Conservation (phyloP, 2,797 vertebrate genomes). For the Poeciliopsis paucimaculata region DNA sequence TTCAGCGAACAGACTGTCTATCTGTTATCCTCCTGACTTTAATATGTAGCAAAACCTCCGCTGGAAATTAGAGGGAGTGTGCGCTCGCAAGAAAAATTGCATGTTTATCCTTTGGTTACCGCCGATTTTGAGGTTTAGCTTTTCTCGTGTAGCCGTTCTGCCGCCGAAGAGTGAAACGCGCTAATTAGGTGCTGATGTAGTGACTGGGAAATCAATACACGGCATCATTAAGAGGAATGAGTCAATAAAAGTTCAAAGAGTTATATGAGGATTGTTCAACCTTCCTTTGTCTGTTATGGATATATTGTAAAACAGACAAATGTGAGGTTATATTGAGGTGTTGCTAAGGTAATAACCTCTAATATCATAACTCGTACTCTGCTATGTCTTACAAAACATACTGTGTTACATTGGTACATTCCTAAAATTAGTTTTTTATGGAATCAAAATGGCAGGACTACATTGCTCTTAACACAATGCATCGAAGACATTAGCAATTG, state of each 20-base stretch:
- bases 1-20: constrained; percentile 60
- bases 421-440: not conserved
- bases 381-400: not conserved
- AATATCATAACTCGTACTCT: not conserved
- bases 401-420: not conserved
- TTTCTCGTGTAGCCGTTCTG: constrained; percentile 10
- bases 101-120: constrained; percentile 39
- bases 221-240: constrained; percentile 23
- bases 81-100: constrained; percentile 35
- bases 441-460: not conserved
- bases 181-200: constrained; percentile 45
- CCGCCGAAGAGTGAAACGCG: constrained; percentile 13
- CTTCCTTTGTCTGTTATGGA: constrained; percentile 13
- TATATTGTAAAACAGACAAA: constrained; percentile 12
- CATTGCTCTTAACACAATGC: not conserved
- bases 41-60: constrained; percentile 46
- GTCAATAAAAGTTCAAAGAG: constrained; percentile 50
- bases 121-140: constrained; percentile 23
- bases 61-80: constrained; percentile 52
- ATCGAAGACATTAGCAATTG: not conserved
- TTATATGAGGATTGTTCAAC: constrained; percentile 41
- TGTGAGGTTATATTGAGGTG: not conserved
- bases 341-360: not conserved
- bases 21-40: constrained; percentile 61
- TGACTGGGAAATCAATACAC: constrained; percentile 45